Evolutionary conservation across 2,113 vertebrate genomes (phyloP), one percentile per base, ranked within the genome.

Genomic region (Pantherophis guttatus): DNA sequence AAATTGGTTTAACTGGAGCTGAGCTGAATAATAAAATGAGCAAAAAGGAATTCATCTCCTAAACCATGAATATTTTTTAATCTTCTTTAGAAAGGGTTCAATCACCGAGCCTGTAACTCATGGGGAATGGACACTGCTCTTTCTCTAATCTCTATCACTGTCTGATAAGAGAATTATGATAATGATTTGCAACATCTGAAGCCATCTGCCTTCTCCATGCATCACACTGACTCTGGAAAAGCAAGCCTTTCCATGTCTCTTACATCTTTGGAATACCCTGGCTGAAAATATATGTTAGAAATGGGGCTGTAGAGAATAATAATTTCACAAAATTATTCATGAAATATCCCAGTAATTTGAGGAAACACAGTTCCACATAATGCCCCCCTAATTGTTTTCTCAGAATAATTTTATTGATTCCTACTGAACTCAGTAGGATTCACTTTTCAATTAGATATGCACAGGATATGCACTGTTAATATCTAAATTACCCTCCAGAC

Each of bases 1-100:
- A 97, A 97, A 97, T 97, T 97, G 97, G 95, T 97, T 97, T 97
- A 97, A 97, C 94, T 95, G 93, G 88, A 96, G 96, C 97, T 95
- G 97, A 97, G 96, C 94, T 95, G 97, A 95, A 97, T 97, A 96
- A 97, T 96, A 97, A 97, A 94, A 94, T 90, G 91, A 91, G 92
- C 93, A 97, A 97, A 94, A 95, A 94, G 29, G 91, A 95, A 96
- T 96, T 96, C 93, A 93, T 95, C 94, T 96, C 58, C 2, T 95
- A 91, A 96, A 93, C 91, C 54, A 2, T n/a, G 65, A 94, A 92
- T 94, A 86, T 93, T 93, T 94, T 92, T 59, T 95, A 96, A 94
- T 94, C 94, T 94, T 59, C 93, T 92, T 94, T 87, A 86, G 86
- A 95, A 95, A 85, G 55, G 55, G 57, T 94, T 96, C 90, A 86